Conservation (phyloP, 2,888 invertebrate species). For the Helicoverpa assulta region DNA sequence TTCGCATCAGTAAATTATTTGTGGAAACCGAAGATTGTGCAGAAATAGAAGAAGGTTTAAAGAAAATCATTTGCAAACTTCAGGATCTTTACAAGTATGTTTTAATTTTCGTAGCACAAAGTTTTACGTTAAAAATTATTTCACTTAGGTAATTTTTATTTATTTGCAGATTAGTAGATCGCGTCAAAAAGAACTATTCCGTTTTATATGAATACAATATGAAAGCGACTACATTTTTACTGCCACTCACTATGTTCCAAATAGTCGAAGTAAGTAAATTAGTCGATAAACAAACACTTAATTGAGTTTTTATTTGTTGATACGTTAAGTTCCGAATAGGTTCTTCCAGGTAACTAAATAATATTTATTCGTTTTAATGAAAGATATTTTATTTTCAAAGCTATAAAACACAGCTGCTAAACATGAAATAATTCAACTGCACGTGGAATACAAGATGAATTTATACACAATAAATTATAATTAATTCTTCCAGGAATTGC, state of each 20-base stretch:
- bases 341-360: not conserved
- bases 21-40: slow-evolving; percentile 51
- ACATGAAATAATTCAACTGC: slow-evolving; percentile 19
- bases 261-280: slow-evolving; percentile 71
- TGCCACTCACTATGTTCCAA: slow-evolving; percentile 78
- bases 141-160: not conserved
- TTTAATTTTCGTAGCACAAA: not conserved
- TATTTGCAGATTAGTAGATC: slow-evolving; percentile 71
- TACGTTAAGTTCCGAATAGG: too few species aligned
- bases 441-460: slow-evolving; percentile 40
- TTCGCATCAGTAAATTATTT: slow-evolving; percentile 70
- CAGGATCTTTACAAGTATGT: slow-evolving; percentile 75
- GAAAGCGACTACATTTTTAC: slow-evolving; percentile 77
- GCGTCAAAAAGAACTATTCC: slow-evolving; percentile 68
- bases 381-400: slow-evolving; percentile 17
- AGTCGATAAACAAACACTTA: not conserved
- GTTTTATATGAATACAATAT: slow-evolving; percentile 78
- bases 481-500: slow-evolving; percentile 71
- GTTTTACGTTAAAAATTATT: too few species aligned
- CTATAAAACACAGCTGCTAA: slow-evolving; percentile 8
- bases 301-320: too few species aligned
- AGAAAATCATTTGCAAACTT: slow-evolving; percentile 71
- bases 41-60: slow-evolving; percentile 69
- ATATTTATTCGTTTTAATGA: not conserved
- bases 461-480: slow-evolving; percentile 27